phyloP scores from a whole-genome alignment of 2,888 invertebrate genomes.

The Papilio demoleus region DNA sequence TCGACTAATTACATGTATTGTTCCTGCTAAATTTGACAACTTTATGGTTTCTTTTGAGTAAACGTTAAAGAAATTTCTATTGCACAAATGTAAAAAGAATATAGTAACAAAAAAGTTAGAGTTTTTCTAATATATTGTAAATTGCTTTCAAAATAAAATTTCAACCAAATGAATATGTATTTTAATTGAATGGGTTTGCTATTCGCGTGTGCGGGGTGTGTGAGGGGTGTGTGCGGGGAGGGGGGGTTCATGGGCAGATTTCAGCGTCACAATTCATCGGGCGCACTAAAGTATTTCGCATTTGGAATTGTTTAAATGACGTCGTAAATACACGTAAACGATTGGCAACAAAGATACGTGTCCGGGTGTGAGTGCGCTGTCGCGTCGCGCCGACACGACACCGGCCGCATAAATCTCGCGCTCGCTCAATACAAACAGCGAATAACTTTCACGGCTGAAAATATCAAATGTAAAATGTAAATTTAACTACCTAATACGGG shows the following conservation, averaged over 20 bases:
- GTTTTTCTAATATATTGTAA: too few relatives aligned
- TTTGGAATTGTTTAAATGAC: constrained; percentile 72
- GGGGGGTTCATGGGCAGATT: constrained; percentile 37
- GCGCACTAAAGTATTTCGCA: constrained; percentile 67
- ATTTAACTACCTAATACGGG: constrained; percentile 81
- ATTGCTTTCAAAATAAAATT: background rate
- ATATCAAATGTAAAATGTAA: constrained; percentile 82
- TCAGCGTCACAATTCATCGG: constrained; percentile 51
- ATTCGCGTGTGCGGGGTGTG: background rate
- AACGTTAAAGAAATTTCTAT: background rate
- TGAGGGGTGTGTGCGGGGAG: background rate
- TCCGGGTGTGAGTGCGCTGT: constrained; percentile 44
- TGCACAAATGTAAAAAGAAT: background rate
- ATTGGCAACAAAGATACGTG: constrained; percentile 71
- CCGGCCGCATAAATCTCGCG: constrained; percentile 65
- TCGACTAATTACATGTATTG: constrained; percentile 34
- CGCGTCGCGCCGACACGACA: constrained; percentile 41
- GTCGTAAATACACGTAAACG: constrained; percentile 76
- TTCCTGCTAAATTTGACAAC: constrained; percentile 52
- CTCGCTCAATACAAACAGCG: constrained; percentile 62
- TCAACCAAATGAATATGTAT: background rate
- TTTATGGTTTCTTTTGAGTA: constrained; percentile 4
- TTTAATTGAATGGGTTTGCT: background rate
- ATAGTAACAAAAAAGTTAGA: too few relatives aligned
- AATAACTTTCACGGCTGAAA: constrained; percentile 79